Evolutionary conservation across 2,797 vertebrate genomes (phyloP), one percentile per base, ranked within the genome.

Genomic region (Myotis vivesi): DNA sequence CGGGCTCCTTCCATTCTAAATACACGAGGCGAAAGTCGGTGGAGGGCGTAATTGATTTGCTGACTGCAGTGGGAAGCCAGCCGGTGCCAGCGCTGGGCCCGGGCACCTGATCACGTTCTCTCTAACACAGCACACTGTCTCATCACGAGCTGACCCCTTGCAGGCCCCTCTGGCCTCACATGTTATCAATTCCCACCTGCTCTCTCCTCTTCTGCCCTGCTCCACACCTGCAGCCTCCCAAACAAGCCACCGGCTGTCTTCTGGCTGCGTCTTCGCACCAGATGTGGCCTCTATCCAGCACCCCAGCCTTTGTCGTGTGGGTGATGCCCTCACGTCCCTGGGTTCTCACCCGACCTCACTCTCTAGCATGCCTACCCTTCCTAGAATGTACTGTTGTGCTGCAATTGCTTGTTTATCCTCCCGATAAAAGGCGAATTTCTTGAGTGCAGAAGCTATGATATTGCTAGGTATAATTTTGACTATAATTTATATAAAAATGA

Each of bases 11-110:
- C 97, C 97, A 97, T 98, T 98, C 97, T 94, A 98, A 98, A 98
- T 95, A 97, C 98, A 98, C 98, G 96, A 98, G 98, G 98, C 97
- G 96, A 97, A 97, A 98, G 98, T 97, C 97, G 98, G 98, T 97
- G 98, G 98, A 98, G 97, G 95, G 98, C 97, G 95, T 97, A 98
- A 98, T 98, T 97, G 98, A 98, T 98, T 98, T 96, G 96, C 95
- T 91, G 92, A 93, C 92, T 96, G 97, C 38, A n/a, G 8, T 71
- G 91, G 96, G 94, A 96, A 96, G 86, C 86, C 87, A 77, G 92
- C 94, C 93, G 36, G 3, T 6, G 91, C 86, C 86, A 13, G 44
- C 15, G 9, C 89, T 19, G 95, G 71, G 84, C 89, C 71, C 19
- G 59, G 87, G 80, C 84, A 53, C 71, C 93, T 79, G 53, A 57